Percentiles rank a stretch among this genome's conserved stretches.
These are phyloP conservation scores for Aspidapion aeneum DNA, from an alignment of 2,888 invertebrate species.

Conservation along the genomic window DNA sequence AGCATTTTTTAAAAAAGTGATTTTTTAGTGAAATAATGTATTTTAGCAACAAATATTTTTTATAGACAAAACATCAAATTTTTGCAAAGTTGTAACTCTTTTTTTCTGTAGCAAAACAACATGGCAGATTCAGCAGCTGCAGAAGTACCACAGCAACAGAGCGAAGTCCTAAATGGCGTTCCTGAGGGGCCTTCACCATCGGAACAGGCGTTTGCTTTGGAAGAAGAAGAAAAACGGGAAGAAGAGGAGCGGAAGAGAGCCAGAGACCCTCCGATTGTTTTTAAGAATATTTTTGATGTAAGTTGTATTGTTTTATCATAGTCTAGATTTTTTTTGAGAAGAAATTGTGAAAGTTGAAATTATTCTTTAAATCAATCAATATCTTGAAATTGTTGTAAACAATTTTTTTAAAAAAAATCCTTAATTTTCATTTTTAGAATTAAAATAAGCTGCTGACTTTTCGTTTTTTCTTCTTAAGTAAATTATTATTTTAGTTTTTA, in stretches of 20 bases:
- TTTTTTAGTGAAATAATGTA: too few species aligned
- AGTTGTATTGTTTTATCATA: slow-evolving; percentile 44
- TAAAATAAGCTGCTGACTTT: too few species aligned
- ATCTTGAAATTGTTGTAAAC: too few species aligned
- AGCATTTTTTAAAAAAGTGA: too few species aligned
- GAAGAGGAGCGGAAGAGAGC: slow-evolving; percentile 68
- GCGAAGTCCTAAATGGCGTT: slow-evolving; percentile 39
- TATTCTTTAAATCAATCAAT: not conserved
- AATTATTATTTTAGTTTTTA: too few species aligned
- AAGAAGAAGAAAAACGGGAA: slow-evolving; percentile 61
- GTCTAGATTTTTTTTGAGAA: not conserved
- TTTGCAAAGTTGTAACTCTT: too few species aligned
- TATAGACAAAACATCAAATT: too few species aligned
- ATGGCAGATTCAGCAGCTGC: slow-evolving; percentile 44
- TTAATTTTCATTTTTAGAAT: too few species aligned
- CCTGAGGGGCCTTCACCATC: slow-evolving; percentile 49
- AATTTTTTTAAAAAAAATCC: too few species aligned
- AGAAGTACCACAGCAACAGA: not conserved
- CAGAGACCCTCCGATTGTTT: slow-evolving; percentile 78
- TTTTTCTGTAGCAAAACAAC: slow-evolving; percentile 25
- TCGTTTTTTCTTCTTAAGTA: too few species aligned
- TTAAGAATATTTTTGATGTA: slow-evolving; percentile 66
- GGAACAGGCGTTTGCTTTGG: slow-evolving; percentile 54
- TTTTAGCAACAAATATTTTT: too few species aligned
- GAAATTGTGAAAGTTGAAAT: not conserved